A percentile compares a stretch with the other conserved stretches of the same genome.
phyloP scores from a whole-genome alignment of 1,140 invertebrate species.

The Temnothorax nylanderi region DNA sequence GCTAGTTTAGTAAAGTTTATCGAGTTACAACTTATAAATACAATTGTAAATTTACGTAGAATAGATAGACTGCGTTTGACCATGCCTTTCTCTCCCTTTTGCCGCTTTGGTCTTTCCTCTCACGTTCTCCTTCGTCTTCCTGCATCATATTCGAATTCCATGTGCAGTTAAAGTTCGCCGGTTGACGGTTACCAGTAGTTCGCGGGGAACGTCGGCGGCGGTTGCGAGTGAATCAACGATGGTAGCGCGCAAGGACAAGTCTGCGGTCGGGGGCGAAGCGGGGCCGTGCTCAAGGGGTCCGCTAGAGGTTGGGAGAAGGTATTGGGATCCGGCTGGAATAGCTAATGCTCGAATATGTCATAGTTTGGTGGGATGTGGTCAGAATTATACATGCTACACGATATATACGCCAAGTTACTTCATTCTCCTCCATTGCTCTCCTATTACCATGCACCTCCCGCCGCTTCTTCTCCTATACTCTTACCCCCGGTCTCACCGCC shows the following conservation, averaged over 20 bases:
- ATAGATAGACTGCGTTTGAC: slow-evolving; percentile 52
- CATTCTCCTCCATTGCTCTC: slow-evolving; percentile 59
- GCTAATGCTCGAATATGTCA: slow-evolving; percentile 79
- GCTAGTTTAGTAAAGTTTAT: not conserved
- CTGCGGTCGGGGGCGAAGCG: slow-evolving; percentile 46
- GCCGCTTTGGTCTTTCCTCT: slow-evolving; percentile 42
- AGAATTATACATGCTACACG: slow-evolving; percentile 79
- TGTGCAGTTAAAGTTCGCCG: slow-evolving; percentile 74
- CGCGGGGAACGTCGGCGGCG: slow-evolving; percentile 63
- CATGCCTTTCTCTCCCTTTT: not conserved
- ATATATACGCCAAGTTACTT: slow-evolving; percentile 76
- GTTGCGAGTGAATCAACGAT: slow-evolving; percentile 64
- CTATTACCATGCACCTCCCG: slow-evolving; percentile 42
- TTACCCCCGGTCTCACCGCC: slow-evolving; percentile 8
- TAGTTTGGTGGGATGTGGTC: slow-evolving; percentile 80
- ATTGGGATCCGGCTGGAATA: slow-evolving; percentile 76
- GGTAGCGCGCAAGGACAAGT: slow-evolving; percentile 53
- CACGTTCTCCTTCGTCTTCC: slow-evolving; percentile 43
- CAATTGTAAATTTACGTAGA: slow-evolving; percentile 40
- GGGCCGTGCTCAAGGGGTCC: slow-evolving; percentile 53
- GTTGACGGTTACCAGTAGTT: slow-evolving; percentile 73
- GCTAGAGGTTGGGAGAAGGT: slow-evolving; percentile 63
- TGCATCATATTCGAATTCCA: slow-evolving; percentile 62
- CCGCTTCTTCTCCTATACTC: slow-evolving; percentile 24
- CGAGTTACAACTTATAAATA: slow-evolving; percentile 20